A percentile compares a stretch with the other conserved stretches of the same genome.
Evolutionary conservation across 2,888 invertebrate species (phyloP).

Genomic region (Caenorhabditis sulstoni): DNA sequence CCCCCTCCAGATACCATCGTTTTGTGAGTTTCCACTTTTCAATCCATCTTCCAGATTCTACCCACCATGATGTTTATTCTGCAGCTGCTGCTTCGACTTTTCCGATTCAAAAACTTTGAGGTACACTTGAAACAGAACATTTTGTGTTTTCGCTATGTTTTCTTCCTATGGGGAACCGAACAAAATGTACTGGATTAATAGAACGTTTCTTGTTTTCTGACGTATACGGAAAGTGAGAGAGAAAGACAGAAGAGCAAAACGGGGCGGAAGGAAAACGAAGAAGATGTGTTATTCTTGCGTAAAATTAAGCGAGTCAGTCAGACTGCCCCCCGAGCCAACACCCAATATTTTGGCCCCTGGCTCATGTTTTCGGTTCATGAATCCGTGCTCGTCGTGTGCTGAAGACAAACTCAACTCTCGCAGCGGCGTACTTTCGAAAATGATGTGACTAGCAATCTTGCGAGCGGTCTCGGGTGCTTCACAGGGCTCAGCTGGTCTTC

Average conservation of each 20-base stretch:
- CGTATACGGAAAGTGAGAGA: not conserved
- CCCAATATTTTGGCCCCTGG: not conserved
- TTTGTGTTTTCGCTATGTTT: not conserved
- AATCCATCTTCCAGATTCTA: conserved; percentile 50
- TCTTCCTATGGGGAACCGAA: not conserved
- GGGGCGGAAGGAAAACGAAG: conserved; percentile 10
- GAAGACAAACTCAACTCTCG: conserved; percentile 11
- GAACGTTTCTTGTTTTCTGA: conserved; percentile 12
- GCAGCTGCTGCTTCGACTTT: conserved; percentile 50
- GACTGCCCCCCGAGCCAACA: conserved; percentile 14
- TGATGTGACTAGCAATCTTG: conserved; percentile 39
- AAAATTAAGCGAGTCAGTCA: conserved; percentile 25
- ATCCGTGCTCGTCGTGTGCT: conserved; percentile 2
- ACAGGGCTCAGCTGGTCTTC: conserved; percentile 51
- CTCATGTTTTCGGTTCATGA: conserved; percentile 32
- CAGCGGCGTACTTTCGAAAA: conserved; percentile 46
- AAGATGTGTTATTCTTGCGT: conserved; percentile 29
- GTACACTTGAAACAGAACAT: conserved; percentile 16
- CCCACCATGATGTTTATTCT: conserved; percentile 57
- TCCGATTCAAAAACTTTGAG: conserved; percentile 58
- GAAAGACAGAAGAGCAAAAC: conserved; percentile 1
- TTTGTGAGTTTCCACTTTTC: not conserved
- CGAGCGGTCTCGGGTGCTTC: not conserved
- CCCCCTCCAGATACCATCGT: conserved; percentile 28
- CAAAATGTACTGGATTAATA: conserved; percentile 28